Conservation (phyloP, 2,888 invertebrate genomes). For the Drosophila putrida region DNA sequence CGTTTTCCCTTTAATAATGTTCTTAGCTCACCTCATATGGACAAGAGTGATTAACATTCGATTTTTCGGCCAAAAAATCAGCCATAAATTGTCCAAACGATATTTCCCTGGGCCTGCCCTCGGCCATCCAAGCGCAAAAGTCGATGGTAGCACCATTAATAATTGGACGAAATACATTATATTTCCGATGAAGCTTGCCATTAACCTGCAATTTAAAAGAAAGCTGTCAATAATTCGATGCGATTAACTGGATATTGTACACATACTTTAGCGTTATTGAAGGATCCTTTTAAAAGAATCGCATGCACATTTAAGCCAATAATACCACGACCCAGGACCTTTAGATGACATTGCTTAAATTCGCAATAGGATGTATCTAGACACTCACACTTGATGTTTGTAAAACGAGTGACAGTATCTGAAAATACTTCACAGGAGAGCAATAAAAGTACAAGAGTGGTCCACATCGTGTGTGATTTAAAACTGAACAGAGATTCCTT, state of each 20-base stretch:
- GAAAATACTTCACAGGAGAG: not conserved
- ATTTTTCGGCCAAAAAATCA: fast-evolving
- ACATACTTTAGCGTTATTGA: slow-evolving; percentile 16
- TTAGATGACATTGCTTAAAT: slow-evolving; percentile 19
- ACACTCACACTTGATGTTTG: slow-evolving; percentile 30
- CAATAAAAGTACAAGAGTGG: not conserved
- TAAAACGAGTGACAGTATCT: slow-evolving; percentile 2
- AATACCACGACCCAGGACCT: slow-evolving; percentile 17
- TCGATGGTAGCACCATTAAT: slow-evolving; percentile 26
- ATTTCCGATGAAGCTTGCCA: slow-evolving; percentile 15
- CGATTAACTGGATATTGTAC: too few species aligned
- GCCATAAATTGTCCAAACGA: not conserved
- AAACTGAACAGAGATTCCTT: too few species aligned
- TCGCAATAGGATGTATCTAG: slow-evolving; percentile 14
- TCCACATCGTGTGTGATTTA: not conserved
- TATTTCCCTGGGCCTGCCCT: fast-evolving
- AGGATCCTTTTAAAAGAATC: too few species aligned
- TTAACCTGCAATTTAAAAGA: slow-evolving; percentile 20
- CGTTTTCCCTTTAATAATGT: not conserved
- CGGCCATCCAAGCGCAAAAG: slow-evolving; percentile 23
- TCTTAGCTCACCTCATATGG: not conserved
- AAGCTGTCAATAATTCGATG: too few species aligned
- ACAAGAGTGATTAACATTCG: slow-evolving; percentile 2
- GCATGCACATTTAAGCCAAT: slow-evolving; percentile 20
- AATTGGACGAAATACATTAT: slow-evolving; percentile 32